A percentile compares a stretch with the other conserved stretches of the same genome.
These are phyloP conservation scores for Falco peregrinus DNA, from an alignment of 2,797 vertebrate species.

Conservation along the genomic window DNA sequence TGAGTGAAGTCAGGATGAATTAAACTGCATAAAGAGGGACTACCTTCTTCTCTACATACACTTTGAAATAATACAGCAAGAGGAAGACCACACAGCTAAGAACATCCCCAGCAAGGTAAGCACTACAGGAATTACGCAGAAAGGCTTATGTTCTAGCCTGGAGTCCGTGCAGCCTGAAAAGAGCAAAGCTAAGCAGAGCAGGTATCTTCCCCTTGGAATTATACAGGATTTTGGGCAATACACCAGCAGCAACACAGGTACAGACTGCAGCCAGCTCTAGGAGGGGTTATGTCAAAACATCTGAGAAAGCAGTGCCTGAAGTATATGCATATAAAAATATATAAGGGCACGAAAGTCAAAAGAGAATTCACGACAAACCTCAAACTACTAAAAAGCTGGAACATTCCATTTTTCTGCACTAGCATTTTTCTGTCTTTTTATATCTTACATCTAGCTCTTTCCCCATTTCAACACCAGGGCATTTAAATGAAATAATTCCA, in stretches of 20 bases:
- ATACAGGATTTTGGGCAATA: neutral
- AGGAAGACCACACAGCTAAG: neutral
- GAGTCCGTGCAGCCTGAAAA: neutral
- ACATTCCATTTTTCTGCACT: neutral
- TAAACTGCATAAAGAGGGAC: neutral
- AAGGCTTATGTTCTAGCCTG: neutral
- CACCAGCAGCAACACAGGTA: accelerated
- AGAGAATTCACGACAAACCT: neutral
- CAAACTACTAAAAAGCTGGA: neutral
- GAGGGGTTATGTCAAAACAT: neutral
- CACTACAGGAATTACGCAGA: neutral
- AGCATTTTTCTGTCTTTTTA: neutral
- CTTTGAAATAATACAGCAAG: neutral
- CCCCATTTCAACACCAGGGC: neutral
- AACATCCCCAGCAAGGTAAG: neutral
- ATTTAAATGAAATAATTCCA: neutral
- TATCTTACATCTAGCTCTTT: neutral
- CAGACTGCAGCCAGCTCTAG: neutral
- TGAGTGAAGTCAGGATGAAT: neutral
- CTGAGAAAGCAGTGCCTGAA: neutral
- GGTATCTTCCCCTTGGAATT: neutral
- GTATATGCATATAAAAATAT: accelerated
- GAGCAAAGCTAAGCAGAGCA: neutral
- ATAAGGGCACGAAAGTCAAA: neutral
- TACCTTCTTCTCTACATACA: neutral